Base-by-base conservation (phyloP, 2,797 vertebrate genomes). In the Coluber constrictor region DNA sequence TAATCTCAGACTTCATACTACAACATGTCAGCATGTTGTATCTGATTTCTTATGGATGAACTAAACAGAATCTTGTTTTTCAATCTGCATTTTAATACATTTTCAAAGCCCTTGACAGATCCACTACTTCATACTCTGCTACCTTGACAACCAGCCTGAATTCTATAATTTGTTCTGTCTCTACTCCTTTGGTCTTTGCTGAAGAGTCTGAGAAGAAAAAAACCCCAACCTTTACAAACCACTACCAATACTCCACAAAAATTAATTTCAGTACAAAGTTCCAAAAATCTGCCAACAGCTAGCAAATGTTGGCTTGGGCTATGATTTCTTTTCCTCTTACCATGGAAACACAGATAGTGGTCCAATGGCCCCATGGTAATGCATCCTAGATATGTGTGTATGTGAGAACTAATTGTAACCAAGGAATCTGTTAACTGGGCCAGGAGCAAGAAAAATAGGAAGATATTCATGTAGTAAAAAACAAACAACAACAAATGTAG, bases 81-180 rank as follows among this genome's bases (percentile, higher is more conserved):
- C 93, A 93, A 91, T 93, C 93, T 93, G 93, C 93, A 91, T 93
- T 90, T 66, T 93, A 93, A 91, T 91, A 91, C 27, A 86, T 86
- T 93, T 93, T 86, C 90, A 86, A 91, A 83, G 47, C 57, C 57
- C 57, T 89, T 56, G 90, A 66, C 93, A 93, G 93, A 91, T 91
- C 87, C 74, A 89, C 59, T 93, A n/a, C 87, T 93, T 93, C 90
- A 91, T 89, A 91, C 86, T 93, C 90, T 20, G 32, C 90, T 91
- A 86, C 90, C 93, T 91, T 91, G 90, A 93, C 93, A 93, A 91
- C 87, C 87, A 86, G 51, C 59, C 63, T 89, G 90, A 90, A 63
- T 86, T 83, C 59, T 88, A 89, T 86, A 91, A 93, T 93, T 93
- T 93, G 92, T 89, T 91, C 66, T 91, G 87, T 89, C 90, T 57